These are phyloP conservation scores for Acanthopleura granulata DNA, from an alignment of 2,888 invertebrate species.

Conservation along the genomic window DNA sequence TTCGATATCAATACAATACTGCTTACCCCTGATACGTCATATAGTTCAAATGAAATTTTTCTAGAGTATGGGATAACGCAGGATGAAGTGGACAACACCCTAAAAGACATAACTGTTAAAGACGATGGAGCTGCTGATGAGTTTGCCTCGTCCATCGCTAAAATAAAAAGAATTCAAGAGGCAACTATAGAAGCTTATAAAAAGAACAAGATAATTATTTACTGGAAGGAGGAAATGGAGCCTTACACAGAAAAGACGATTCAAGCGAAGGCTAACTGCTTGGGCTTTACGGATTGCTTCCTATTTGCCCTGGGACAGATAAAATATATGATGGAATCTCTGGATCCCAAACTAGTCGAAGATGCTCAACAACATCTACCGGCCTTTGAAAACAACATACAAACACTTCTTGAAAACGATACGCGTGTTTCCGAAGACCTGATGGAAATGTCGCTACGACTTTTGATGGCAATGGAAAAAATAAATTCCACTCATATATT, in stretches of 20 bases:
- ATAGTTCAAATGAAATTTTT: no score
- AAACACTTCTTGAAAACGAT: background rate
- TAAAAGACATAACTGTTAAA: background rate
- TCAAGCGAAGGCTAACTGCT: background rate
- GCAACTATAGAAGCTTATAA: background rate
- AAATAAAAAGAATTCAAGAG: background rate
- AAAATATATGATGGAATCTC: background rate
- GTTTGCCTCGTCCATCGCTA: background rate
- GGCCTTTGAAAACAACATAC: background rate
- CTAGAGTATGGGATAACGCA: background rate
- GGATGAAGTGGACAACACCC: background rate
- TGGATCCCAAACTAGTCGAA: background rate
- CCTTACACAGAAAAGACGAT: background rate
- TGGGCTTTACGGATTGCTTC: background rate
- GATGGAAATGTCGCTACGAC: background rate
- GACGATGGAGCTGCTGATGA: background rate
- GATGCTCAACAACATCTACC: background rate
- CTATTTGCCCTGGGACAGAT: background rate
- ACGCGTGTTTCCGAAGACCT: background rate
- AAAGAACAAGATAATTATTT: background rate
- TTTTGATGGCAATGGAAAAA: background rate
- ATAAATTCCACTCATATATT: background rate
- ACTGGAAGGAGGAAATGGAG: constrained; percentile 5
- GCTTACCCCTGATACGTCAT: no score
- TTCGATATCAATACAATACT: background rate